Percentiles rank a stretch among this genome's conserved stretches.
These are phyloP conservation scores for Pachyramphus minor DNA, from an alignment of 2,113 vertebrate genomes.

Conservation along the genomic window DNA sequence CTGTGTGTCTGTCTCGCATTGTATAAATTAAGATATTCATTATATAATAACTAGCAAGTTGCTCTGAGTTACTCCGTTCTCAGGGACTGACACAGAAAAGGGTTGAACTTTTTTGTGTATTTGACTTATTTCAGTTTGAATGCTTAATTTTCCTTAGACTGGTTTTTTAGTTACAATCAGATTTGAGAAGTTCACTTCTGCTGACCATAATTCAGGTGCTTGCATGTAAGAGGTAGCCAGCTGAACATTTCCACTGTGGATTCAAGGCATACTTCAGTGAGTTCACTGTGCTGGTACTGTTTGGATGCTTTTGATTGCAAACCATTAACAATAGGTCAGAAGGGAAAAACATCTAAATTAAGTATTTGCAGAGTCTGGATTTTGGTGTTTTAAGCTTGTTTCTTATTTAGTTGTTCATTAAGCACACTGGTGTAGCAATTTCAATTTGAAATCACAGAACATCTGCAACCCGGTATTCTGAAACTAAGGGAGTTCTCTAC, in stretches of 20 bases:
- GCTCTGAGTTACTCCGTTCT: not conserved
- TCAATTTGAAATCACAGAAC: not conserved
- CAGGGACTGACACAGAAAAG: not conserved
- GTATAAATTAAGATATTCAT: not conserved
- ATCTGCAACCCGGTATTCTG: not conserved
- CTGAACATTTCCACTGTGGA: not conserved
- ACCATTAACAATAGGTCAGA: not conserved
- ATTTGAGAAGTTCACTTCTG: not conserved
- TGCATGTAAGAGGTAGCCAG: not conserved
- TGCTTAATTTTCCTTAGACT: not conserved
- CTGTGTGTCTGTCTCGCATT: not conserved
- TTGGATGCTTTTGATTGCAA: not conserved
- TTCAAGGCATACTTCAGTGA: not conserved
- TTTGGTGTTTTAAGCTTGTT: not conserved
- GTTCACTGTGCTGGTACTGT: not conserved
- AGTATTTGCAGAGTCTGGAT: not conserved
- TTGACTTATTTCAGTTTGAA: not conserved
- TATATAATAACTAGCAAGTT: not conserved
- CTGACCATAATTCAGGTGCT: not conserved
- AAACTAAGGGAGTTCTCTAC: conserved; percentile 20
- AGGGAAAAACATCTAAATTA: not conserved
- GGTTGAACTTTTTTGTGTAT: not conserved
- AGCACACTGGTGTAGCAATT: not conserved
- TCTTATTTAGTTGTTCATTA: not conserved
- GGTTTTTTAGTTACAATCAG: not conserved